A percentile compares a stretch with the other conserved stretches of the same genome.
Conservation (phyloP, 2,797 vertebrate species). For the Eutrigla gurnardus region DNA sequence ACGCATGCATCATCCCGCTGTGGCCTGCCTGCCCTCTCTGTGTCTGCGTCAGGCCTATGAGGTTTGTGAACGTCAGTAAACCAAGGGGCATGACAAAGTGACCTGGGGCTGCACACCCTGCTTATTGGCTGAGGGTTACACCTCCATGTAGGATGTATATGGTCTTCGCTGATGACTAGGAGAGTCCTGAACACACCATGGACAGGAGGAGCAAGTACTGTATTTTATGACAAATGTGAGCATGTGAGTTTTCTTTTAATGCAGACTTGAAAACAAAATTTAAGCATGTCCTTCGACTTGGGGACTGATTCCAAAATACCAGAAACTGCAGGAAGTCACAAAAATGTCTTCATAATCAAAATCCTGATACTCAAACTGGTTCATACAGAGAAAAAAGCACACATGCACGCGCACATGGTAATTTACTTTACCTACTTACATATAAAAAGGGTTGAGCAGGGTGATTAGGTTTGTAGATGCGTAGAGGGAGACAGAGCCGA, state of each 20-base stretch:
- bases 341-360: slow-evolving; percentile 14
- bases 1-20: too few relatives aligned
- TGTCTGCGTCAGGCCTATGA: too few relatives aligned
- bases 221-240: background rate
- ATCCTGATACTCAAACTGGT: background rate
- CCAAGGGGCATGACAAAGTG: too few relatives aligned
- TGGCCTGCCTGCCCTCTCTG: too few relatives aligned
- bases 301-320: background rate
- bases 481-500: slow-evolving; percentile 43
- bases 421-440: background rate
- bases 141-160: too few relatives aligned
- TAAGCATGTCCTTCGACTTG: background rate
- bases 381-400: slow-evolving; percentile 7
- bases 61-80: too few relatives aligned
- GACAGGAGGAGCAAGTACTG: background rate
- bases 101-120: too few relatives aligned
- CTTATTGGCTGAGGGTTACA: too few relatives aligned
- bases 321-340: background rate
- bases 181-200: background rate
- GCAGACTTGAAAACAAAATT: background rate
- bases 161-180: too few relatives aligned
- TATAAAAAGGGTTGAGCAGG: slow-evolving; percentile 6
- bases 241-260: background rate
- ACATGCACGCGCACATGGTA: background rate
- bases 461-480: slow-evolving; percentile 50